A percentile compares a stretch with the other conserved stretches of the same genome.
phyloP scores from a whole-genome alignment of 92 coral and sea anemone species.

The Paramuricea clavata region DNA sequence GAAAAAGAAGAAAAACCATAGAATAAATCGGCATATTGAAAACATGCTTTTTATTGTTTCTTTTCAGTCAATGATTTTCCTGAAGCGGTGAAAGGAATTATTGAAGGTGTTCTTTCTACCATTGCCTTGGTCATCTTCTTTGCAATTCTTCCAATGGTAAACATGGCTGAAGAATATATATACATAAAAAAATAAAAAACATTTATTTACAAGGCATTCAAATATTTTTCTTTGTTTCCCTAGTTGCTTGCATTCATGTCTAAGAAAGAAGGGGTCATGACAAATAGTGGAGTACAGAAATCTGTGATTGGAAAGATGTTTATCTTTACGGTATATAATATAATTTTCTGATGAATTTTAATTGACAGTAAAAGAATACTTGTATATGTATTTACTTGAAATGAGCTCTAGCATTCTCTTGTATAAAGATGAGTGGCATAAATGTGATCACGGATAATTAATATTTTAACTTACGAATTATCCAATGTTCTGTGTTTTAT shows the following conservation, averaged over 20 bases:
- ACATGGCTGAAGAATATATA: background rate
- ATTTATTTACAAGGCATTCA: background rate
- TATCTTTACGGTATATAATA: conserved; percentile 79
- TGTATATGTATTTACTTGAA: too few species aligned
- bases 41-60: background rate
- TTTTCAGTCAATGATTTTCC: conserved; percentile 69
- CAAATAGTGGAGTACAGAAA: conserved; percentile 80
- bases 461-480: too few species aligned
- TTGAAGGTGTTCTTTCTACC: conserved; percentile 87
- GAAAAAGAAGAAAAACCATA: too few species aligned
- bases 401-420: background rate
- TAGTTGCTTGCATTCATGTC: conserved; percentile 81
- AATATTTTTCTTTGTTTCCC: background rate
- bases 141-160: conserved; percentile 88
- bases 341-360: background rate
- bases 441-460: too few species aligned
- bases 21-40: too few species aligned
- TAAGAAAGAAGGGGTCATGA: conserved; percentile 79
- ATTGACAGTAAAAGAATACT: background rate
- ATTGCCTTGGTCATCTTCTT: conserved; percentile 82
- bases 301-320: conserved; percentile 89
- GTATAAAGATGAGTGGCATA: background rate
- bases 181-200: background rate
- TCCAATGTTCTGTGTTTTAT: background rate
- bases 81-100: conserved; percentile 69